Percentiles rank a stretch among this genome's conserved stretches.
Conservation (phyloP, 2,797 vertebrate species). For the Neopelma chrysocephalum region DNA sequence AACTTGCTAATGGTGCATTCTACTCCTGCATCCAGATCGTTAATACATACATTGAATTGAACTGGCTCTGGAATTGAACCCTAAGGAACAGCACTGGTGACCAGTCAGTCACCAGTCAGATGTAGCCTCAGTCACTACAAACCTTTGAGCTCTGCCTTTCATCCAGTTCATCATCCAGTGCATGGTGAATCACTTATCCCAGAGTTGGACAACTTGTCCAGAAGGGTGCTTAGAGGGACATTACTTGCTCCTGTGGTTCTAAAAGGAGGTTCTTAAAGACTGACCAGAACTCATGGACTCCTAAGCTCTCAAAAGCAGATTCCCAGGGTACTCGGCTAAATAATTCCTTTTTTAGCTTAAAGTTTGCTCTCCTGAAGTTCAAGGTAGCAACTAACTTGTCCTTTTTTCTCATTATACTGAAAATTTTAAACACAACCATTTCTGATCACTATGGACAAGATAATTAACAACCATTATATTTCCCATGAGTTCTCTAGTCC, state of each 20-base stretch:
- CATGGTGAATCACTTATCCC: not conserved
- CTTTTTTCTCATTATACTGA: not conserved
- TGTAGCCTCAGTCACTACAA: not conserved
- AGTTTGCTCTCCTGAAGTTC: not conserved
- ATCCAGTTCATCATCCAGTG: not conserved
- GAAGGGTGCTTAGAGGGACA: not conserved
- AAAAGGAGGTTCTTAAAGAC: not conserved
- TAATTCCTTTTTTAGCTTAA: no score
- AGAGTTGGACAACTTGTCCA: not conserved
- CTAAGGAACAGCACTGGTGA: not conserved
- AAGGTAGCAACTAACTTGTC: not conserved
- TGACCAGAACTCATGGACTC: not conserved
- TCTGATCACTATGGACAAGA: not conserved
- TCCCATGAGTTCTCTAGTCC: not conserved
- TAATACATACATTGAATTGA: not conserved
- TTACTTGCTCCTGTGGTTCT: not conserved
- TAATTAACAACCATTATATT: not conserved
- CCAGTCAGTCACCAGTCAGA: not conserved
- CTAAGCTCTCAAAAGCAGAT: not conserved
- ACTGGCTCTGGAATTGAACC: not conserved
- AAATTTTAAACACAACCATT: not conserved
- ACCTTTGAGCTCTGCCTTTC: not conserved
- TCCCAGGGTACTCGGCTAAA: not conserved
- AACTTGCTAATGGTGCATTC: not conserved
- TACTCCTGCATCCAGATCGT: not conserved